These are phyloP conservation scores for Bicyclus anynana DNA, from an alignment of 1,140 invertebrate species.

Conservation along the genomic window DNA sequence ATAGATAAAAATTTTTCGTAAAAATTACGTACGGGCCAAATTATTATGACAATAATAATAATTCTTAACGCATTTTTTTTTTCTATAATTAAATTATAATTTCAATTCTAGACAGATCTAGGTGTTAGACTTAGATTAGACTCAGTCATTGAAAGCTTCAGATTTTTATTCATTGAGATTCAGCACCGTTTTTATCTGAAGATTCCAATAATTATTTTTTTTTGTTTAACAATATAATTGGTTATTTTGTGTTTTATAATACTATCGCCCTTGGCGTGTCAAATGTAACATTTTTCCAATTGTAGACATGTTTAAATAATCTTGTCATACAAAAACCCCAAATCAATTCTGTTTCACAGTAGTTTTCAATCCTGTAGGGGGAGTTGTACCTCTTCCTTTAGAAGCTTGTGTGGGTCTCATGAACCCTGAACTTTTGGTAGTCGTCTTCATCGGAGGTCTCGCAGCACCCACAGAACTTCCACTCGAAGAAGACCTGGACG, in stretches of 20 bases:
- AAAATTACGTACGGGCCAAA: conserved; percentile 48
- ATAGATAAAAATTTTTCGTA: conserved; percentile 12
- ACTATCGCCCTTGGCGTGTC: conserved; percentile 20
- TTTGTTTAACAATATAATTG: conserved; percentile 17
- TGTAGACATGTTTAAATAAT: neutral
- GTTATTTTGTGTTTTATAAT: conserved; percentile 33
- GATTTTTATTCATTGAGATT: conserved; percentile 56
- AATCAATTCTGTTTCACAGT: conserved; percentile 42
- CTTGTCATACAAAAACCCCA: neutral
- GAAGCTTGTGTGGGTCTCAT: conserved; percentile 79
- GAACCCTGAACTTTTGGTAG: conserved; percentile 73
- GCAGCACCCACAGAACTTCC: conserved; percentile 82
- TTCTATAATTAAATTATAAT: neutral
- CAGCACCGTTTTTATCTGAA: conserved; percentile 60
- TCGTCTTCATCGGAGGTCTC: conserved; percentile 49
- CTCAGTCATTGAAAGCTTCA: conserved; percentile 72
- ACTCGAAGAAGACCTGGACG: conserved; percentile 84
- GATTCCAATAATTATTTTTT: conserved; percentile 60
- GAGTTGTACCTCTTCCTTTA: conserved; percentile 51
- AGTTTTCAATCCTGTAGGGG: conserved; percentile 34
- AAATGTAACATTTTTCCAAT: conserved; percentile 1
- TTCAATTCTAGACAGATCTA: conserved; percentile 49
- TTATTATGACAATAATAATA: conserved; percentile 17
- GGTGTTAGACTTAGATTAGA: conserved; percentile 44
- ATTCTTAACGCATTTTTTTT: conserved; percentile 20